phyloP scores from a whole-genome alignment of 2,797 vertebrate genomes.

The Lophotriccus pileatus region DNA sequence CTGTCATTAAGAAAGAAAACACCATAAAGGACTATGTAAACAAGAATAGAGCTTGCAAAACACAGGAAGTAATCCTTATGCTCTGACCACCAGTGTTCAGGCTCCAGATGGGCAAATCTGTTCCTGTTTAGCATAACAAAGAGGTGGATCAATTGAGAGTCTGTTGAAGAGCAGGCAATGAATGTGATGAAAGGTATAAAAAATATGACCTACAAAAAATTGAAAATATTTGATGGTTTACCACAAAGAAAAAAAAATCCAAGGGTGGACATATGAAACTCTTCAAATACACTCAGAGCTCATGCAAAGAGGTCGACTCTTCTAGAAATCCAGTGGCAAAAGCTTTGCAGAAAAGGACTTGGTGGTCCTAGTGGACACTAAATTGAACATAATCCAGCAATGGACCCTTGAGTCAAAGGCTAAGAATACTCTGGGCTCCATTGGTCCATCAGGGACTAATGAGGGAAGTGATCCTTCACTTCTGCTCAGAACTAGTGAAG shows the following conservation, averaged over 20 bases:
- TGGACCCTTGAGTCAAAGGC: fast-evolving
- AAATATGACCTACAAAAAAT: not conserved
- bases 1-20: not conserved
- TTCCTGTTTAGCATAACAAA: not conserved
- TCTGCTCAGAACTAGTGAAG: not conserved
- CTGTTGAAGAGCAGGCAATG: not conserved
- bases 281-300: not conserved
- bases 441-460: not conserved
- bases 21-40: not conserved
- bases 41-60: not conserved
- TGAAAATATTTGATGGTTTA: not conserved
- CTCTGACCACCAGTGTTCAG: not conserved
- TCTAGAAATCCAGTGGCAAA: not conserved
- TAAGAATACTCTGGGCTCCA: not conserved
- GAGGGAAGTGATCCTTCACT: not conserved
- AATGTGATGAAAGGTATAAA: not conserved
- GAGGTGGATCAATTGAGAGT: not conserved
- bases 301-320: not conserved
- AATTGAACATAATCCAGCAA: not conserved
- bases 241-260: not conserved
- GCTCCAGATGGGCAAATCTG: not conserved
- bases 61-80: not conserved
- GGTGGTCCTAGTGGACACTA: not conserved
- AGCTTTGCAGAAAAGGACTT: not conserved
- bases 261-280: not conserved